These are phyloP conservation scores for Chaetura pelagica DNA, from an alignment of 2,113 vertebrate species.

Conservation along the genomic window DNA sequence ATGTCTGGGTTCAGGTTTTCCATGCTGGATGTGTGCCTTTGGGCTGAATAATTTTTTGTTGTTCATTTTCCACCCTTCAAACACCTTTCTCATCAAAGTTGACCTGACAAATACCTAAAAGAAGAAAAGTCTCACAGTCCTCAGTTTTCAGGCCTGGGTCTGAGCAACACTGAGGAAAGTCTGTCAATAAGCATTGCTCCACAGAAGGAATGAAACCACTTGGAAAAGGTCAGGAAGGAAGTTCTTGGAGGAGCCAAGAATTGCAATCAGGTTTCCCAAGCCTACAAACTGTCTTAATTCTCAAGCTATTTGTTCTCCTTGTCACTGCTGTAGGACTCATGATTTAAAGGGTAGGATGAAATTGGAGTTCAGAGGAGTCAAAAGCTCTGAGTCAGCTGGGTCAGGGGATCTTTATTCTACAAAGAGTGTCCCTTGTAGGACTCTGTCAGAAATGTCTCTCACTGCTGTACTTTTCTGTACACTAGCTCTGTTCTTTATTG, in stretches of 20 bases:
- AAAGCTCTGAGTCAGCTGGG: neutral
- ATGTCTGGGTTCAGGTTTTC: neutral
- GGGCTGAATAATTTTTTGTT: neutral
- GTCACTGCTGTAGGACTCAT: neutral
- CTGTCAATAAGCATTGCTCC: neutral
- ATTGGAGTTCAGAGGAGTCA: neutral
- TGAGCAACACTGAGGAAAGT: neutral
- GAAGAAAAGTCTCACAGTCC: neutral
- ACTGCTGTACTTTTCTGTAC: neutral
- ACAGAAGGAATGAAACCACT: slow-evolving; percentile 9
- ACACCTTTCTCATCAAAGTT: neutral
- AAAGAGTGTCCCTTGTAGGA: neutral
- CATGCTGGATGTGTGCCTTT: neutral
- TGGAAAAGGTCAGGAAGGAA: neutral
- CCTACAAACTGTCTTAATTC: neutral
- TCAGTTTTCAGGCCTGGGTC: neutral
- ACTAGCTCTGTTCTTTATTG: neutral
- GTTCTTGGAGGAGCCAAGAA: slow-evolving; percentile 13
- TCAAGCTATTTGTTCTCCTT: neutral
- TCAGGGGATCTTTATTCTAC: neutral
- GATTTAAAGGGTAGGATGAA: neutral
- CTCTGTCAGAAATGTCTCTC: neutral
- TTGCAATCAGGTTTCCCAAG: neutral
- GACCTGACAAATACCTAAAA: slow-evolving; percentile 5
- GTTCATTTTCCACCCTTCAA: slow-evolving; percentile 11